Evolutionary conservation across 1,140 invertebrate species (phyloP).

Genomic region (Whitmania pigra): DNA sequence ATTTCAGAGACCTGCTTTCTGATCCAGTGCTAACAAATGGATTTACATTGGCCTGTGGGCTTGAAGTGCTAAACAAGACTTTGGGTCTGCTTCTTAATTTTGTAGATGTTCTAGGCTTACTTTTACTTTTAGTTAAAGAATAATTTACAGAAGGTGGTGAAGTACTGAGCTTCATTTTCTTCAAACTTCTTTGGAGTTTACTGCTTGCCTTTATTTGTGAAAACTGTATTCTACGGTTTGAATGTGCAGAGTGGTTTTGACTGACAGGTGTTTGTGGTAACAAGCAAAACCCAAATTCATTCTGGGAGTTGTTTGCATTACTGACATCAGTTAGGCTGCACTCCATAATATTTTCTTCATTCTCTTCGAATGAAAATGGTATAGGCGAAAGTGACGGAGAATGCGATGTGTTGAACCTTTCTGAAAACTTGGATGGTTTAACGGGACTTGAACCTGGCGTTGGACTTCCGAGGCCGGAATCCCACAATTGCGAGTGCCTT

Average conservation of each 20-base stretch:
- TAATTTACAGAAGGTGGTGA: background rate
- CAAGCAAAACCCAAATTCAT: slow-evolving; percentile 5
- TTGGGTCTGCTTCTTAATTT: background rate
- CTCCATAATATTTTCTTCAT: slow-evolving; percentile 5
- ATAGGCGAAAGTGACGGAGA: slow-evolving; percentile 10
- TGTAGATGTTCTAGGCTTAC: background rate
- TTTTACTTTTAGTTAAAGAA: background rate
- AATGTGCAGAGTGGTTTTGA: background rate
- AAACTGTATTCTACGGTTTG: background rate
- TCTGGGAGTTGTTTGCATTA: background rate
- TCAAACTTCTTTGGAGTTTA: slow-evolving; percentile 14
- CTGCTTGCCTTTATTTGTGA: background rate
- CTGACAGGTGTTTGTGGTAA: slow-evolving; percentile 12
- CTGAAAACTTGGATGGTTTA: background rate
- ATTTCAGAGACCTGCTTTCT: background rate
- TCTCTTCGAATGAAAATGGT: slow-evolving; percentile 2
- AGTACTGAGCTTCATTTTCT: slow-evolving; percentile 9
- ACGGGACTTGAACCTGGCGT: slow-evolving; percentile 9
- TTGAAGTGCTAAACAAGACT: background rate
- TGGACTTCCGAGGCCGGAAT: slow-evolving; percentile 10
- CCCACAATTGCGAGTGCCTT: background rate
- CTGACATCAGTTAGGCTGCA: background rate
- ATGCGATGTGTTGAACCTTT: background rate
- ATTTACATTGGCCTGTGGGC: slow-evolving; percentile 17
- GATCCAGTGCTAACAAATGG: slow-evolving; percentile 12